These are phyloP conservation scores for Nothocercus julius DNA, from an alignment of 2,113 vertebrate genomes.

Conservation along the genomic window DNA sequence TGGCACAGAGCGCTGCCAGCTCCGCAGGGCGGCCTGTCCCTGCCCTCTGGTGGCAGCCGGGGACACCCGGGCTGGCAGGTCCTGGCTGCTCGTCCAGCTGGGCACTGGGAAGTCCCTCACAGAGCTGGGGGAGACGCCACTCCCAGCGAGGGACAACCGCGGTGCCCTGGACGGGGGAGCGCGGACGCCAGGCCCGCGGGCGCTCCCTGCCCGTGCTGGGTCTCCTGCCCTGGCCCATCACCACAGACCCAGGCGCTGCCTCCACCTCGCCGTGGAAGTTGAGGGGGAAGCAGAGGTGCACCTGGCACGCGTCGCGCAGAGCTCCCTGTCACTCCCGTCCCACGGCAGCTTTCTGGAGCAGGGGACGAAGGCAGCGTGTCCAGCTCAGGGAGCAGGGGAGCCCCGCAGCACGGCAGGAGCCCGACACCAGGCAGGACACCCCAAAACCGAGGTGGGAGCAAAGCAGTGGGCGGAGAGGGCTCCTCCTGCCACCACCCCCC, in stretches of 20 bases:
- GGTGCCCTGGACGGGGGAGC: accelerated
- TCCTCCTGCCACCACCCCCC: neutral
- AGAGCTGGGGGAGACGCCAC: neutral
- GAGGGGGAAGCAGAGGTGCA: neutral
- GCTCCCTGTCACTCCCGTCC: neutral
- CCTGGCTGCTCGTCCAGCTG: accelerated
- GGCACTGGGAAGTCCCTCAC: neutral
- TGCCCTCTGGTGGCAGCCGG: conserved; percentile 49
- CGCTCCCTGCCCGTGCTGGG: neutral
- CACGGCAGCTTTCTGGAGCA: accelerated
- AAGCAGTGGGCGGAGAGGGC: accelerated
- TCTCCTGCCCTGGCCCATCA: accelerated
- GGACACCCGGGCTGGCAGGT: neutral
- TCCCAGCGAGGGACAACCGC: accelerated
- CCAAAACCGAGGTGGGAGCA: accelerated
- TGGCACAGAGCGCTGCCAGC: neutral
- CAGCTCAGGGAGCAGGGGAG: accelerated
- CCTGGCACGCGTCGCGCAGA: accelerated
- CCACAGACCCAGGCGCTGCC: neutral
- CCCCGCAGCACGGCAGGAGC: accelerated
- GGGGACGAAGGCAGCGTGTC: accelerated
- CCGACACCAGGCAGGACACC: neutral
- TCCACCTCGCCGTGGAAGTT: accelerated
- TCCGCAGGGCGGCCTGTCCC: neutral
- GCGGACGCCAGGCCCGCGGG: neutral